Percentiles rank a stretch among this genome's conserved stretches.
phyloP scores from a whole-genome alignment of 2,113 vertebrate genomes.

The Xenopus laevis region DNA sequence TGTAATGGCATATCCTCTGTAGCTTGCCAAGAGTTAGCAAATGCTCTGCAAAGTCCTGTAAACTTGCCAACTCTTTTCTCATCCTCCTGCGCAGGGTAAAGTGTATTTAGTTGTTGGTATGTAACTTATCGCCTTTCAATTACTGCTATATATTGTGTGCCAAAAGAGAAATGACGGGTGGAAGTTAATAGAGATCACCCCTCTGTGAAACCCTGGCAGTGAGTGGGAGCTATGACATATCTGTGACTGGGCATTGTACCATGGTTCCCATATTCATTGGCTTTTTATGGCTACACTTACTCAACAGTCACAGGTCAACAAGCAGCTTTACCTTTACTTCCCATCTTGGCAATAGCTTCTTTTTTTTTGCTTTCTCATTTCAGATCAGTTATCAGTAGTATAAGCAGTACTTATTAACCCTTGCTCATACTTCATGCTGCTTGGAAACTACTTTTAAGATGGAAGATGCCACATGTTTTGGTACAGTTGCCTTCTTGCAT shows the following conservation, averaged over 20 bases:
- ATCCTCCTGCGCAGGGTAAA: background rate
- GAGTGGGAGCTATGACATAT: background rate
- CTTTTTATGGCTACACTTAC: constrained; percentile 16
- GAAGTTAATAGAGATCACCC: background rate
- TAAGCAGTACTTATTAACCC: background rate
- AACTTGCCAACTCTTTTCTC: background rate
- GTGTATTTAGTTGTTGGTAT: too few relatives aligned
- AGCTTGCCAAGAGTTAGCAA: too few relatives aligned
- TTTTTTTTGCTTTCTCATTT: background rate
- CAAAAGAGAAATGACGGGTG: constrained; percentile 1
- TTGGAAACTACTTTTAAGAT: too few relatives aligned
- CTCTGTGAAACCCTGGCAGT: background rate
- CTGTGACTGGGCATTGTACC: background rate
- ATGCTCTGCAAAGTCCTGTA: too few relatives aligned
- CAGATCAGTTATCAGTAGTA: background rate
- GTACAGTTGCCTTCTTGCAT: too few relatives aligned
- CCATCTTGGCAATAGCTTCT: constrained; percentile 1
- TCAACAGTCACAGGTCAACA: constrained; percentile 25
- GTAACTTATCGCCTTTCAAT: background rate
- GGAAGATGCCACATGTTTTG: too few relatives aligned
- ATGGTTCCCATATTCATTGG: constrained; percentile 10
- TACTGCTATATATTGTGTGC: background rate
- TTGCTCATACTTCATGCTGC: background rate
- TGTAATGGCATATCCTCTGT: too few relatives aligned
- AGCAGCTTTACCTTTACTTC: constrained; percentile 36